Evolutionary conservation across 2,797 vertebrate species (phyloP).

Genomic region (Epinephelus awoara): DNA sequence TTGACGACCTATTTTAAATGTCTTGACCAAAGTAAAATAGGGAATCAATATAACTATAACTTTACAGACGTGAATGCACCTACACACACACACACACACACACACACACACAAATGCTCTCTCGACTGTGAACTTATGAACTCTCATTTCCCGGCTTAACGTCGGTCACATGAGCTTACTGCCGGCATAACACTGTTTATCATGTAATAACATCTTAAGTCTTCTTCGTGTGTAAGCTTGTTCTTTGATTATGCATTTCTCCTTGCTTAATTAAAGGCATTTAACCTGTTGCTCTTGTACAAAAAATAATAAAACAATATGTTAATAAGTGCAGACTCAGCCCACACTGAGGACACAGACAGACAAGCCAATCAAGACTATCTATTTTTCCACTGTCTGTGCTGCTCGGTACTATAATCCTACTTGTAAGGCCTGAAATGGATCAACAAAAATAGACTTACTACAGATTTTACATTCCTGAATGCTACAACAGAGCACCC

Average conservation of each 20-base stretch:
- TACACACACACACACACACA: not conserved
- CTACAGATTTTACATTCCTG: not conserved
- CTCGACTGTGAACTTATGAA: constrained; percentile 23
- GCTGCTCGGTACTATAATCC: constrained; percentile 57
- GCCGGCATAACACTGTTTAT: constrained; percentile 25
- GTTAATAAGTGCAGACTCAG: not conserved
- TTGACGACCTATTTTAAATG: no score
- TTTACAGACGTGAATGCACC: not conserved
- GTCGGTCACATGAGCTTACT: constrained; percentile 37
- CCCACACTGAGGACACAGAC: constrained; percentile 8
- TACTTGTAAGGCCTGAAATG: constrained; percentile 42
- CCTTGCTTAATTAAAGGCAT: not conserved
- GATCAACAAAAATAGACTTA: constrained; percentile 22
- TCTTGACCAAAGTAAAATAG: not conserved
- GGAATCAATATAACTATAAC: not conserved
- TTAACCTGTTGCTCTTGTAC: not conserved
- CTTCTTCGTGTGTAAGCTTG: not conserved
- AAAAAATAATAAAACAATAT: not conserved
- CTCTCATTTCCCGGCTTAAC: constrained; percentile 56
- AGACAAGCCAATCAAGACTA: constrained; percentile 27
- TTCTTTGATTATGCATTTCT: not conserved
- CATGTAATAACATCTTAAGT: constrained; percentile 4
- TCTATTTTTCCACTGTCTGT: constrained; percentile 48
- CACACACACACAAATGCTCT: not conserved
- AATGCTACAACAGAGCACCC: not conserved